A percentile compares a stretch with the other conserved stretches of the same genome.
Conservation (phyloP, 2,113 vertebrate species). For the Stigmatopora nigra region DNA sequence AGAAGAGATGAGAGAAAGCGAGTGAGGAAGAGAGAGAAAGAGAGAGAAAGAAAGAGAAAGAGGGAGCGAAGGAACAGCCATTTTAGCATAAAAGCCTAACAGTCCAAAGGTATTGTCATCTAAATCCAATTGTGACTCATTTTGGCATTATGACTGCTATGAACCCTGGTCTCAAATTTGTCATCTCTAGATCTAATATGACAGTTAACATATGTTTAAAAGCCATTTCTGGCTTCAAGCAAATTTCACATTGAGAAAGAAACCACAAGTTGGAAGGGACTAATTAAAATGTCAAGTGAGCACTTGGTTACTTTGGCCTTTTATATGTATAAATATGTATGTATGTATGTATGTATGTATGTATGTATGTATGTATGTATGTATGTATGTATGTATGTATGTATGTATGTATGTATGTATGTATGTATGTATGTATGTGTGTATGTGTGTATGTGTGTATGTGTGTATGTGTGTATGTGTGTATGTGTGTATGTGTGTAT, state of each 20-base stretch:
- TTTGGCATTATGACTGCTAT: slow-evolving; percentile 73
- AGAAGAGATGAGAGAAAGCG: too few relatives aligned
- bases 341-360: too few relatives aligned
- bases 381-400: too few relatives aligned
- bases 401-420: too few relatives aligned
- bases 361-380: too few relatives aligned
- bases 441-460: too few relatives aligned
- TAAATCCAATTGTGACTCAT: slow-evolving; percentile 77
- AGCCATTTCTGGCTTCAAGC: slow-evolving; percentile 92
- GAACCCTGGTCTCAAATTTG: slow-evolving; percentile 58
- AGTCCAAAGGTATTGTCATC: slow-evolving; percentile 68
- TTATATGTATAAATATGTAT: slow-evolving; percentile 16
- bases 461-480: too few relatives aligned
- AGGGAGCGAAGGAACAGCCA: too few relatives aligned
- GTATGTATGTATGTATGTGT: too few relatives aligned
- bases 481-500: too few relatives aligned
- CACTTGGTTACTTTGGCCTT: slow-evolving; percentile 66
- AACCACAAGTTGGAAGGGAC: slow-evolving; percentile 84
- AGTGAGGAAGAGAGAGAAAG: too few relatives aligned
- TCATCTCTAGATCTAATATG: slow-evolving; percentile 77
- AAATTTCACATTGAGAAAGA: slow-evolving; percentile 81
- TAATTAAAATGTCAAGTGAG: slow-evolving; percentile 96
- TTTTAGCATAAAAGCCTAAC: slow-evolving; percentile 68
- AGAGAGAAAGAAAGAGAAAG: slow-evolving; percentile 63
- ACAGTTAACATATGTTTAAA: slow-evolving; percentile 97